These are phyloP conservation scores for Candidula unifasciata DNA, from an alignment of 2,888 invertebrate species.

Conservation along the genomic window DNA sequence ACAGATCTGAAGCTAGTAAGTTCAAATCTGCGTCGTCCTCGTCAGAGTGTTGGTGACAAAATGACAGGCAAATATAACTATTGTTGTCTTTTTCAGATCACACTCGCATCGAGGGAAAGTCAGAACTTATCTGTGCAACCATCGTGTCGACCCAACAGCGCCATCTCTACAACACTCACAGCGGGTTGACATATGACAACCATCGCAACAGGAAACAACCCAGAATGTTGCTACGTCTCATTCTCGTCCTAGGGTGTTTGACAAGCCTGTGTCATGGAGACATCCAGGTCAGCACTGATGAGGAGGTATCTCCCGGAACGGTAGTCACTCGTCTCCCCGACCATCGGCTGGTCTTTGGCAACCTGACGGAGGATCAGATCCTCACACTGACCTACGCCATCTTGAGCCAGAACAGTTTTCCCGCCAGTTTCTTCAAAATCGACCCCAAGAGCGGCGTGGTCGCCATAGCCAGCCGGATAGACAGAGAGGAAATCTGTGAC, in stretches of 20 bases:
- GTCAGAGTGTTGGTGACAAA: too few relatives aligned
- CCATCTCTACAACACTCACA: too few relatives aligned
- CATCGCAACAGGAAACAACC: too few relatives aligned
- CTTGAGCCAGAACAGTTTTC: constrained; percentile 58
- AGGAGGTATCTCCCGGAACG: constrained; percentile 57
- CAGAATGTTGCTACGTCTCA: not conserved
- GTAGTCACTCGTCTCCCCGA: constrained; percentile 62
- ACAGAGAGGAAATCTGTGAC: constrained; percentile 53
- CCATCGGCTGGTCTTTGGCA: constrained; percentile 59
- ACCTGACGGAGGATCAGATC: constrained; percentile 58
- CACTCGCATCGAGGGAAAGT: not conserved
- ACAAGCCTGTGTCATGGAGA: constrained; percentile 2
- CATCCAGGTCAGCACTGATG: constrained; percentile 51
- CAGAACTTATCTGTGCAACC: not conserved
- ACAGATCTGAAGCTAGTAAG: too few relatives aligned
- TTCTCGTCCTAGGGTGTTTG: not conserved
- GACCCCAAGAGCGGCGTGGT: constrained; percentile 59
- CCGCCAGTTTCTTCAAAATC: constrained; percentile 63
- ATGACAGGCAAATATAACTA: too few relatives aligned
- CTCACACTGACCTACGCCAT: constrained; percentile 64
- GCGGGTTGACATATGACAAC: not conserved
- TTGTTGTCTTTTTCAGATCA: too few relatives aligned
- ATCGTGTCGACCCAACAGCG: not conserved
- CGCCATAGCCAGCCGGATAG: constrained; percentile 47
- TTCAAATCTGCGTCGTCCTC: too few relatives aligned